These are phyloP conservation scores for Platyrinchus mystaceus DNA, from an alignment of 2,797 vertebrate genomes.

Conservation along the genomic window DNA sequence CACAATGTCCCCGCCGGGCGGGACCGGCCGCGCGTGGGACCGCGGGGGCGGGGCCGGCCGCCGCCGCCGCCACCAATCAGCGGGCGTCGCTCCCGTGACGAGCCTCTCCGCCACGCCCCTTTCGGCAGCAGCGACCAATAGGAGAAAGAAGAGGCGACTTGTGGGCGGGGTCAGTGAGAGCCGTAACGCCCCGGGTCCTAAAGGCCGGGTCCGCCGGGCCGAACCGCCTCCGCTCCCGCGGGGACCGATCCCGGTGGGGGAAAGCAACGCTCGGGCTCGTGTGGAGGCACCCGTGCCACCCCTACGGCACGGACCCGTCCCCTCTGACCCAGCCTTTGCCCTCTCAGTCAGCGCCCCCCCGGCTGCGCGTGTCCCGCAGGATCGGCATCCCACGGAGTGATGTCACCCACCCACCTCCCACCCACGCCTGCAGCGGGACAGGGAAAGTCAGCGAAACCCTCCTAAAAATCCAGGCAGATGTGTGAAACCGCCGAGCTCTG, in stretches of 20 bases:
- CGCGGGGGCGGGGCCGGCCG: neutral
- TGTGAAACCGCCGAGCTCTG: neutral
- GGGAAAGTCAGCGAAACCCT: neutral
- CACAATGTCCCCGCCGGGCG: neutral
- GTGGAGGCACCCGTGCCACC: neutral
- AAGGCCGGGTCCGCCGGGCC: accelerated
- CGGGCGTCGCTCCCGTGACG: accelerated
- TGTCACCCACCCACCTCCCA: accelerated
- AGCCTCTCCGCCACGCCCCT: accelerated
- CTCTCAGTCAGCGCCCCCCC: neutral
- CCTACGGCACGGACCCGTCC: neutral
- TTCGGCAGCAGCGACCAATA: neutral
- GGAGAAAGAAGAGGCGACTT: accelerated
- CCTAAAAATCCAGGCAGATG: neutral
- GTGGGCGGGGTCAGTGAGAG: neutral
- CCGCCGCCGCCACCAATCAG: neutral
- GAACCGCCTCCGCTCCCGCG: accelerated
- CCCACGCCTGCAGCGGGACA: neutral
- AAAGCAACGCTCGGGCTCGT: accelerated
- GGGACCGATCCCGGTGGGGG: accelerated
- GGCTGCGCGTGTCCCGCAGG: neutral
- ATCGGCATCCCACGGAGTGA: accelerated
- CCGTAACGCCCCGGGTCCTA: neutral
- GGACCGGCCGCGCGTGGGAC: conserved; percentile 65
- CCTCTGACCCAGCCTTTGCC: neutral